These are phyloP conservation scores for Neoaliturus tenellus DNA, from an alignment of 2,888 invertebrate species.

Conservation along the genomic window DNA sequence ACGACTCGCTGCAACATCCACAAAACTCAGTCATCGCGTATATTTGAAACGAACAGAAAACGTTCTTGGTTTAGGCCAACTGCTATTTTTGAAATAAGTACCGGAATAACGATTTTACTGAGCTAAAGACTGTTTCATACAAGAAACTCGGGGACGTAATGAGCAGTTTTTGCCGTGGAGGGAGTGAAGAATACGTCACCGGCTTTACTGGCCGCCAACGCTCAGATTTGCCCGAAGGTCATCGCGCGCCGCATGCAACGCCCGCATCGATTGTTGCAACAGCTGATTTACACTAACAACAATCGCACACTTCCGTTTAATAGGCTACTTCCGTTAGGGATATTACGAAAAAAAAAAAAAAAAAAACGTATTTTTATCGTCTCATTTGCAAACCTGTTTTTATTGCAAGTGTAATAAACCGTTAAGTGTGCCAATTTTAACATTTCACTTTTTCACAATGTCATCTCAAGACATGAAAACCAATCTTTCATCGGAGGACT, in stretches of 20 bases:
- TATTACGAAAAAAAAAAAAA: no score
- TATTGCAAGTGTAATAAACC: no score
- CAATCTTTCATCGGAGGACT: background rate
- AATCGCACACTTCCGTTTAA: background rate
- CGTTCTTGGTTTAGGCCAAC: background rate
- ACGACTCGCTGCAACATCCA: slow-evolving; percentile 14
- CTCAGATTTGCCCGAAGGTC: slow-evolving; percentile 35
- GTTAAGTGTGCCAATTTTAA: background rate
- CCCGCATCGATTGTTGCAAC: slow-evolving; percentile 23
- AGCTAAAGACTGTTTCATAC: background rate
- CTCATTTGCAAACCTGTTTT: no score
- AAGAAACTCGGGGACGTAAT: background rate
- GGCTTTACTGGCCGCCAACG: slow-evolving; percentile 28
- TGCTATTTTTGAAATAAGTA: no score
- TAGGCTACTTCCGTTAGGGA: background rate
- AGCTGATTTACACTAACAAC: background rate
- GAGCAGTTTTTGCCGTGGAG: background rate
- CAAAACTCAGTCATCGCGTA: background rate
- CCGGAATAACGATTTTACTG: background rate
- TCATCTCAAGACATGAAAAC: background rate
- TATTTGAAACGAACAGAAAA: background rate
- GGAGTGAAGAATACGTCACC: slow-evolving; percentile 9
- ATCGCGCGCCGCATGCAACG: background rate
- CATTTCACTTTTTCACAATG: background rate
- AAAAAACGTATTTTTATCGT: no score